Evolutionary conservation across 2,797 vertebrate genomes (phyloP).

Genomic region (Sebastes iracundus): DNA sequence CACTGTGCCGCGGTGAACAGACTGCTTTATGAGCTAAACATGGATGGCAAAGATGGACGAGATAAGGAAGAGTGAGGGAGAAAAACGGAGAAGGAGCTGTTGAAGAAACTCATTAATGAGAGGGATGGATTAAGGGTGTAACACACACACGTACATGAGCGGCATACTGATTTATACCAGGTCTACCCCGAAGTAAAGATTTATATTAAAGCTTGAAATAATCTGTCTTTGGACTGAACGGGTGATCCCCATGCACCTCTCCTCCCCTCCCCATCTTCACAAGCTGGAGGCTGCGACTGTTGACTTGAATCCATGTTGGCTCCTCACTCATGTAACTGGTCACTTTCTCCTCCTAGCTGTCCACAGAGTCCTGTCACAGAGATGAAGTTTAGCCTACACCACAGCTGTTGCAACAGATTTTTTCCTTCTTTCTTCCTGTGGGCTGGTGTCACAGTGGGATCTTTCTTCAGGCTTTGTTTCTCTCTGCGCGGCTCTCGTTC

Average conservation of each 20-base stretch:
- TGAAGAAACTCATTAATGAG: constrained; percentile 39
- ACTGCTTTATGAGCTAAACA: constrained; percentile 42
- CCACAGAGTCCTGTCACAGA: constrained; percentile 46
- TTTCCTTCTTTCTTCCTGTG: constrained; percentile 45
- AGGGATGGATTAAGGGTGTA: constrained; percentile 21
- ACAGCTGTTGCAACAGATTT: constrained; percentile 63
- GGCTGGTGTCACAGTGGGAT: constrained; percentile 52
- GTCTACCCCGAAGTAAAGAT: not conserved
- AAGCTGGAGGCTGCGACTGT: constrained; percentile 16
- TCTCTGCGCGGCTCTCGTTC: not conserved
- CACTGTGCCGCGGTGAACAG: constrained; percentile 14
- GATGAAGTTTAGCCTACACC: constrained; percentile 41
- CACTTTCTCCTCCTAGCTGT: constrained; percentile 39
- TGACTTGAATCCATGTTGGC: constrained; percentile 47
- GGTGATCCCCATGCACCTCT: not conserved
- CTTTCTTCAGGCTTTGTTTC: constrained; percentile 48
- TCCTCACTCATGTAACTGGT: constrained; percentile 32
- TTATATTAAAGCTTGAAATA: constrained; percentile 2
- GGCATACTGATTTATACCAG: constrained; percentile 21
- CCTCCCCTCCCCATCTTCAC: not conserved
- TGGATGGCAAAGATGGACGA: constrained; percentile 16
- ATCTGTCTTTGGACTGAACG: not conserved
- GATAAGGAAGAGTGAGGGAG: not conserved
- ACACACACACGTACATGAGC: not conserved
- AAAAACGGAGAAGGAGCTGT: not conserved